These are phyloP conservation scores for Chiloscyllium punctatum DNA, from an alignment of 2,797 vertebrate genomes.

Conservation along the genomic window DNA sequence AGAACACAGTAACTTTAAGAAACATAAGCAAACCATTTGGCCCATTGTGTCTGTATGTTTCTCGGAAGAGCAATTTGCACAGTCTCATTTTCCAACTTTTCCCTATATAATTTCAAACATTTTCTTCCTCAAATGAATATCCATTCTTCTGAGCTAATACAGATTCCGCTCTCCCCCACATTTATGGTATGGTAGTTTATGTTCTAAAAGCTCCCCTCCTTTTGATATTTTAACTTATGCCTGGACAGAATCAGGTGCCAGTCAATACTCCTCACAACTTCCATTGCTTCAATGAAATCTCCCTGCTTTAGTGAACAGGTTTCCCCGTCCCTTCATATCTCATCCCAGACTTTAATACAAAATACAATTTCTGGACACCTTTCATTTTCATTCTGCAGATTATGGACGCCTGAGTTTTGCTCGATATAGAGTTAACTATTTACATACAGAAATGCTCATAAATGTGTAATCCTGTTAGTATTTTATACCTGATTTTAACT, in stretches of 20 bases:
- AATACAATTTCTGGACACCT: too few relatives aligned
- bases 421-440: too few relatives aligned
- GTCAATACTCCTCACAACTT: background rate
- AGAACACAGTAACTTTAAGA: background rate
- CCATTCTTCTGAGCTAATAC: background rate
- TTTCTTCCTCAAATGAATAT: background rate
- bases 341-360: background rate
- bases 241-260: background rate
- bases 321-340: background rate
- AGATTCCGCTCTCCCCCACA: background rate
- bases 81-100: background rate
- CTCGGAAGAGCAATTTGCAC: background rate
- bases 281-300: background rate
- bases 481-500: too few relatives aligned
- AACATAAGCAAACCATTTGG: background rate
- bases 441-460: too few relatives aligned
- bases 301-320: background rate
- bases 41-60: background rate
- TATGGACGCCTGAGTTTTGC: too few relatives aligned
- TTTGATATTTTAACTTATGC: background rate
- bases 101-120: background rate
- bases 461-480: too few relatives aligned
- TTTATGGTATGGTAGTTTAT: background rate
- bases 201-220: background rate
- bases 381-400: too few relatives aligned